Percentiles rank a stretch among this genome's conserved stretches.
Conservation (phyloP, 2,797 vertebrate genomes). For the Hozukius guyotensis region DNA sequence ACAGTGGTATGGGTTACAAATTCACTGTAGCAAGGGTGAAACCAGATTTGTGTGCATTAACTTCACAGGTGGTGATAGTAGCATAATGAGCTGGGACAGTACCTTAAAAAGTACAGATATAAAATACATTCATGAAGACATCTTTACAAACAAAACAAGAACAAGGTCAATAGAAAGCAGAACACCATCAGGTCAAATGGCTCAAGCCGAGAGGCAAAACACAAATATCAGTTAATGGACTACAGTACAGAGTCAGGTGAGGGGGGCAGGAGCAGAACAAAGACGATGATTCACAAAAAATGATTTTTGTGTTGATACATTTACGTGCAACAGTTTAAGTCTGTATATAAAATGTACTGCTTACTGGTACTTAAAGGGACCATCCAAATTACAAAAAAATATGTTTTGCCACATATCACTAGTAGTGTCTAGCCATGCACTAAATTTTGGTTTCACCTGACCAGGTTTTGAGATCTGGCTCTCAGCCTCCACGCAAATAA, state of each 20-base stretch:
- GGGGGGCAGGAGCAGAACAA: background rate
- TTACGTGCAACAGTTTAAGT: constrained; percentile 20
- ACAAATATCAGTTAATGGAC: constrained; percentile 40
- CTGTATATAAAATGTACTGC: constrained; percentile 1
- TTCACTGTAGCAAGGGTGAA: background rate
- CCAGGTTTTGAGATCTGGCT: background rate
- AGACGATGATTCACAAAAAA: constrained; percentile 14
- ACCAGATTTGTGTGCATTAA: constrained; percentile 26
- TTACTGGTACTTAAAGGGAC: background rate
- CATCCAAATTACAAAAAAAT: background rate
- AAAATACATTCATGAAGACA: constrained; percentile 85
- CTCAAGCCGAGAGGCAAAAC: constrained; percentile 44
- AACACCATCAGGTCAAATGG: constrained; percentile 52
- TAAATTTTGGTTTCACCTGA: background rate
- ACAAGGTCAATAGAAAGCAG: constrained; percentile 46
- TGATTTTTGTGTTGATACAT: background rate
- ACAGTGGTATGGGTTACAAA: constrained; percentile 4
- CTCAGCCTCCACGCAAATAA: background rate
- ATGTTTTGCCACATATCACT: background rate
- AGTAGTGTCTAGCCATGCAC: background rate
- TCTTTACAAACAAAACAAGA: constrained; percentile 55
- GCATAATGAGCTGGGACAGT: constrained; percentile 48
- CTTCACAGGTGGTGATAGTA: constrained; percentile 48
- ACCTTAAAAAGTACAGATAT: constrained; percentile 54
- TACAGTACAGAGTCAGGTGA: constrained; percentile 27